Base-by-base conservation (phyloP, 2,797 vertebrate species). In the Siniperca scherzeri region DNA sequence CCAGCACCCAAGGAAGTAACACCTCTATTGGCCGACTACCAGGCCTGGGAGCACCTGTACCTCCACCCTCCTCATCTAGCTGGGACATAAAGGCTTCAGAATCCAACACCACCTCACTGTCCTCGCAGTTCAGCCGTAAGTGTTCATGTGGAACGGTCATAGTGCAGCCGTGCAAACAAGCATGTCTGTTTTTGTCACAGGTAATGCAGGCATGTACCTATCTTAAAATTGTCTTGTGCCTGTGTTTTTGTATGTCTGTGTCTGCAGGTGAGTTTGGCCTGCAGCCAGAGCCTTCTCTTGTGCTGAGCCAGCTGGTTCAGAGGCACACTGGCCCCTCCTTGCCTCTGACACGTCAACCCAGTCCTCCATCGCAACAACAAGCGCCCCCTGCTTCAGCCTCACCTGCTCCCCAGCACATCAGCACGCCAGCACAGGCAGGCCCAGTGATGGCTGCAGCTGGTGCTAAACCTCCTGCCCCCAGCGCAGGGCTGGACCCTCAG, bases 271-370 rank as follows among this genome's bases (percentile, higher is more conserved):
- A 98, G 92, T 98, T 99, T 92, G 97, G 97, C 82, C 96, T 97
- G 88, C 98, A 99, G 89, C 97, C 98, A 60, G 97, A 99, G 85
- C 98, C 98, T n/a, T 99, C 98, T 42, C 97, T 98, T 55, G 97
- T 98, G 91, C 94, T 99, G 91, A 99, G 98, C 94, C 98, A 99
- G 78, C 89, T 99, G 86, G 97, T 96, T 57, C 98, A 98, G 86
- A 94, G 97, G 87, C 97, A 98, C 87, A 93, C 96, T 1, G 94
- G 91, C 13, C 95, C 96, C 75, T 83, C 95, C 56, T 88, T 96
- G 86, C 94, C 96, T 70, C 82, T 95, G 86, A 94, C 90, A 3
- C 93, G 93, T 70, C 96, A 95, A 64, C 79, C 93, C 56, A 96
- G 95, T 80, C 95, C 95, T 92, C 95, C 96, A 78, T 94, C 95